phyloP scores from a whole-genome alignment of 2,888 invertebrate genomes.

The Octonoba sinensis region DNA sequence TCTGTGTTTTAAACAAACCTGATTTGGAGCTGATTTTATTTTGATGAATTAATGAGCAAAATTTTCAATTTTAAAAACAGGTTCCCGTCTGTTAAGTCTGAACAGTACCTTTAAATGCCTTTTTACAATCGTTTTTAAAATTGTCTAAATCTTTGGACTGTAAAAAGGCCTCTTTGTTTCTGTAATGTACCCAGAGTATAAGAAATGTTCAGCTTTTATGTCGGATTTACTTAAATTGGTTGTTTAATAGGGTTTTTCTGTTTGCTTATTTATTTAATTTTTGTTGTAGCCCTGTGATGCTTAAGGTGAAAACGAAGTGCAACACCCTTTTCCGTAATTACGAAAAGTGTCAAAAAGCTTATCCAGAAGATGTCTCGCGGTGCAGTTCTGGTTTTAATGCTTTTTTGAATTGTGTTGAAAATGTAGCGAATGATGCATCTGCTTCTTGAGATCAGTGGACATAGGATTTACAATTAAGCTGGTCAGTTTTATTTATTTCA shows the following conservation, averaged over 20 bases:
- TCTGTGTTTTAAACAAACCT: too few species aligned
- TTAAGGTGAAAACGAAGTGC: conserved; percentile 44
- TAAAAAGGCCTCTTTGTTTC: too few species aligned
- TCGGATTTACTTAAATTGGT: background rate
- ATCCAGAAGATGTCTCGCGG: conserved; percentile 20
- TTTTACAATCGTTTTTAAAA: too few species aligned
- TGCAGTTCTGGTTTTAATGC: conserved; percentile 30
- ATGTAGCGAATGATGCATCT: conserved; percentile 12
- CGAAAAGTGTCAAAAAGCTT: conserved; percentile 30
- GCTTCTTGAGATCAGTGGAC: conserved; percentile 17
- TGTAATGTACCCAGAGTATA: too few species aligned
- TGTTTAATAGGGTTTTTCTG: background rate
- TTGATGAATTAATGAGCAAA: too few species aligned
- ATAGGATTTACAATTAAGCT: conserved; percentile 1
- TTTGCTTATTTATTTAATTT: background rate
- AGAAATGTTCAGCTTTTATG: too few species aligned
- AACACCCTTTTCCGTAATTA: conserved; percentile 26
- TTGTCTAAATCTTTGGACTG: too few species aligned
- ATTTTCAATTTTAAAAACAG: too few species aligned
- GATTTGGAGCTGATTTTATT: too few species aligned
- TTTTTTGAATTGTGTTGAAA: conserved; percentile 48
- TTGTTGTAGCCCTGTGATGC: conserved; percentile 44
- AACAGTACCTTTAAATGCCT: too few species aligned
- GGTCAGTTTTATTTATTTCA: background rate
- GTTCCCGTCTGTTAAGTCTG: too few species aligned